Base-by-base conservation (phyloP, 2,113 vertebrate genomes). In the Parus major region DNA sequence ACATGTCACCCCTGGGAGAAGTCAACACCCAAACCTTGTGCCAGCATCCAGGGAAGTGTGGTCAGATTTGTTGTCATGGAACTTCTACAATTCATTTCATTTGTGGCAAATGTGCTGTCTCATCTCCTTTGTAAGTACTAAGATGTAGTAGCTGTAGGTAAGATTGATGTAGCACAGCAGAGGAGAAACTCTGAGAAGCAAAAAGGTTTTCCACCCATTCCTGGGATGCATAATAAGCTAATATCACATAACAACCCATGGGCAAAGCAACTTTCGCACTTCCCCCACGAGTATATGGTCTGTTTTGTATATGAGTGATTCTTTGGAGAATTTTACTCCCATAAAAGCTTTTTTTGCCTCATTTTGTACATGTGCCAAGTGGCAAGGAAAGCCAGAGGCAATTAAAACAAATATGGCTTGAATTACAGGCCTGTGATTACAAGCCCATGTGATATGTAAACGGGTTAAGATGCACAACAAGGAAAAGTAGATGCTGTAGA, bases 401-500 rank as follows among this genome's bases (percentile, higher is more conserved):
- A 90, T 92, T 91, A 84, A 92, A 96, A 65, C 46, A 88, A 89
- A 94, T 72, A 90, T 78, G 88, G 73, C 35, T 86, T 94, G 52
- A 81, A 94, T 88, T 93, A 87, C 56, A 60, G 83, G 35, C 50
- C 63, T 63, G 50, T 42, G 96, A 41, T 71, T 60, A 75, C 75
- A 59, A 78, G 60, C 53, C 61, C 41, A 18, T 21, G 50, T 27
- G 36, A 41, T 50, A 53, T 93, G 47, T 42, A 86, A 90, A 85
- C 0, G 55, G 53, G 41, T 88, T 91, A 88, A 79, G 64, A 87
- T 66, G 60, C 59, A 31, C 73, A 86, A 29, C 41, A 79, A 82
- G 24, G 29, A 61, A 59, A 94, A 79, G 39, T 3, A 46, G 73
- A 47, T 75, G 61, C 28, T 71, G 55, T 47, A 64, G 36, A 86